phyloP scores from a whole-genome alignment of 2,888 invertebrate species.

The Malthinus flaveolus region DNA sequence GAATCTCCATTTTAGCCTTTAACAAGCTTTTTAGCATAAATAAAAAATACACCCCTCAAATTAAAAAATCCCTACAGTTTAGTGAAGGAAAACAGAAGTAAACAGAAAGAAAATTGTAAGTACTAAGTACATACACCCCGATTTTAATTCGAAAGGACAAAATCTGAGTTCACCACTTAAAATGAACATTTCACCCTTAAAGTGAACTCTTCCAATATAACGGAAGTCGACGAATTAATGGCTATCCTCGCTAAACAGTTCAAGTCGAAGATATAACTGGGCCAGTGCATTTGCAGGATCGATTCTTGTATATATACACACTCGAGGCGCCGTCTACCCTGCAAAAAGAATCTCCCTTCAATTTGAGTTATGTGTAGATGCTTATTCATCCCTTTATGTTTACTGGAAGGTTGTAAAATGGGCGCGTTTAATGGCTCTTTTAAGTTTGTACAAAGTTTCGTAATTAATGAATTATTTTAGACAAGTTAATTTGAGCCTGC shows the following conservation, averaged over 20 bases:
- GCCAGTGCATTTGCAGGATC: constrained; percentile 25
- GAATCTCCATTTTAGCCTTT: too few species aligned
- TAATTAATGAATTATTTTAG: too few species aligned
- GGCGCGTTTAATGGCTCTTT: too few species aligned
- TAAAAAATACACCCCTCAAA: too few species aligned
- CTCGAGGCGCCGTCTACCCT: constrained; percentile 23
- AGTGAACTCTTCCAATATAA: constrained; percentile 32
- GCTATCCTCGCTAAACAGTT: constrained; percentile 15
- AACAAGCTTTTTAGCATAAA: too few species aligned
- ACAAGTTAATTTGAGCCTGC: too few species aligned
- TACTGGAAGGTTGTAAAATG: too few species aligned
- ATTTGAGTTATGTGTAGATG: neutral
- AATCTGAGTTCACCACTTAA: neutral
- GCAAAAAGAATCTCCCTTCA: constrained; percentile 5
- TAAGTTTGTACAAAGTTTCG: too few species aligned
- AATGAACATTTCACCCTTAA: constrained; percentile 9
- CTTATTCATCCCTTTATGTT: neutral
- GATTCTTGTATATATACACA: constrained; percentile 20
- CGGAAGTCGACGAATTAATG: constrained; percentile 22
- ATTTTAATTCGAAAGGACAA: neutral
- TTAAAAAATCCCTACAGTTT: too few species aligned
- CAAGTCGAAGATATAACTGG: constrained; percentile 17
- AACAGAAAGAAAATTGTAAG: neutral
- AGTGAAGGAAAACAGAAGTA: neutral
- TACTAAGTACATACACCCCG: neutral